Evolutionary conservation across 2,797 vertebrate species (phyloP).

Genomic region (Halcyon smyrnensis): DNA sequence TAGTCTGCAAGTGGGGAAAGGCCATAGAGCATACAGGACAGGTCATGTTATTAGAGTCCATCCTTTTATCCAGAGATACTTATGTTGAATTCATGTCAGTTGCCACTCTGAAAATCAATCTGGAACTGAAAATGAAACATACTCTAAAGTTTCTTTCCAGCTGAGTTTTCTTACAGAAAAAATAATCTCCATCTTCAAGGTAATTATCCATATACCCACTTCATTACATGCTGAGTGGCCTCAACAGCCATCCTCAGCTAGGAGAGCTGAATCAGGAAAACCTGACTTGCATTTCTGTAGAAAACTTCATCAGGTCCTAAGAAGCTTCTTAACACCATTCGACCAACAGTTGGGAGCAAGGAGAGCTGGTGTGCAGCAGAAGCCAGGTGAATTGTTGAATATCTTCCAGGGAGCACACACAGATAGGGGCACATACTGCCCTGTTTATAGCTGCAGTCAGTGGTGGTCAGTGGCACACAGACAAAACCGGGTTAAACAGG

Average conservation of each 20-base stretch:
- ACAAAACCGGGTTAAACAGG: constrained; percentile 18
- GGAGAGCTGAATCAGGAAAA: not conserved
- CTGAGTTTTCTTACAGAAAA: not conserved
- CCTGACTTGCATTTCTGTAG: not conserved
- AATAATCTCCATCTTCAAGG: not conserved
- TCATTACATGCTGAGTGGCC: not conserved
- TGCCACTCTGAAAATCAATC: not conserved
- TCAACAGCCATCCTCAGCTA: not conserved
- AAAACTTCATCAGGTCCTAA: not conserved
- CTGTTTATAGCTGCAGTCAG: accelerated
- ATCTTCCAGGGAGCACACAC: not conserved
- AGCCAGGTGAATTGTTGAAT: not conserved
- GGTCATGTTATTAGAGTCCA: not conserved
- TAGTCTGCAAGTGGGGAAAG: accelerated
- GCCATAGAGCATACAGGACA: not conserved
- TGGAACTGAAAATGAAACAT: not conserved
- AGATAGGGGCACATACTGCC: not conserved
- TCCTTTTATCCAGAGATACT: not conserved
- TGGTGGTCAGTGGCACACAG: not conserved
- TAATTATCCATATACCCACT: not conserved
- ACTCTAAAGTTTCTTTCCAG: not conserved
- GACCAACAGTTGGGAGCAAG: accelerated
- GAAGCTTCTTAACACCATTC: accelerated
- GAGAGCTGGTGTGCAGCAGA: not conserved
- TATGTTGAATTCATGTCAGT: not conserved